Percentiles rank a stretch among this genome's conserved stretches.
Conservation (phyloP, 2,113 vertebrate species). For the Pterophyllum scalare region DNA sequence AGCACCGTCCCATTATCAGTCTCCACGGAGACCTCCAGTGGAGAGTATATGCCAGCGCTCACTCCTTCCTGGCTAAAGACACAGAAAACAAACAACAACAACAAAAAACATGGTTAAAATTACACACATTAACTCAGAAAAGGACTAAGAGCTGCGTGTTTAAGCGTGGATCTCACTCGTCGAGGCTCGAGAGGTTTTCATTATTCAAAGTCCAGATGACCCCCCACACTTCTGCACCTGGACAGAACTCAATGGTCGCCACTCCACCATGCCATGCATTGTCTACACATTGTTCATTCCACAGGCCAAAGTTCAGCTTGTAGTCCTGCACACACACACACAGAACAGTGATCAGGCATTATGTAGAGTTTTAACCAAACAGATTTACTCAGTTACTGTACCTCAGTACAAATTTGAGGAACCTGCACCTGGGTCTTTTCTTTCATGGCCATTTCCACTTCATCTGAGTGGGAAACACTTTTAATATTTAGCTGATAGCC, state of each 20-base stretch:
- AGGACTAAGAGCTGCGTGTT: background rate
- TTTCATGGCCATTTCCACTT: background rate
- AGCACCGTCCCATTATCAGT: slow-evolving; percentile 78
- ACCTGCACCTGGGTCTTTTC: no score
- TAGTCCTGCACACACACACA: slow-evolving; percentile 78
- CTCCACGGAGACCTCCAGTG: slow-evolving; percentile 86
- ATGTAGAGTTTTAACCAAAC: background rate
- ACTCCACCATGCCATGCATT: slow-evolving; percentile 88
- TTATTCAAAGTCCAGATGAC: slow-evolving; percentile 89
- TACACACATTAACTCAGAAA: background rate
- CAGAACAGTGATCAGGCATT: background rate
- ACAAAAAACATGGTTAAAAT: background rate
- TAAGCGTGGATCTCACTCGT: slow-evolving; percentile 82
- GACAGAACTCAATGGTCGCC: slow-evolving; percentile 87
- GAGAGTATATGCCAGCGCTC: slow-evolving; percentile 82
- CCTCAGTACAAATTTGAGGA: no score
- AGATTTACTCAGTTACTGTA: no score
- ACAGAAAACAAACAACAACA: background rate
- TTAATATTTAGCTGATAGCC: background rate
- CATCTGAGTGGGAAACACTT: background rate
- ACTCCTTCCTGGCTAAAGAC: slow-evolving; percentile 89
- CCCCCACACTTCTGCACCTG: slow-evolving; percentile 91
- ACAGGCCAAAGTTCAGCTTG: slow-evolving; percentile 87
- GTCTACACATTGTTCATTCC: slow-evolving; percentile 65
- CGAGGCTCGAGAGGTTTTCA: slow-evolving; percentile 79